Base-by-base conservation (phyloP, 2,888 invertebrate species). In the Lottia gigantea region DNA sequence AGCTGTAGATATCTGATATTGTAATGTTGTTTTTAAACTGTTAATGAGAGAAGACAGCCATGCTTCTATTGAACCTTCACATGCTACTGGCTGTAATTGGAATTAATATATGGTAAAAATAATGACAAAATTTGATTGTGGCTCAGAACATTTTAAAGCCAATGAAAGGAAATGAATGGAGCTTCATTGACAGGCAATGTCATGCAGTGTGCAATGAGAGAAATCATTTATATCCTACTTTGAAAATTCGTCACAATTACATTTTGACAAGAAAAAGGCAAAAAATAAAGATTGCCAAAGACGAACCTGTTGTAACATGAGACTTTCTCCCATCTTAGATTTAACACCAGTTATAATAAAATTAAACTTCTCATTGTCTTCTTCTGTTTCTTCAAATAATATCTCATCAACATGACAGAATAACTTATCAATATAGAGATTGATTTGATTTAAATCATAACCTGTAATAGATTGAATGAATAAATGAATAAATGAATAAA, bases 361-460 rank as follows among this genome's bases (percentile, higher is more conserved):
- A 72, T 77, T 79, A 63, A 72, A 81, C 62, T 82, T 83, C 45
- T 86, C 85, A 40, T 72, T 78, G 46, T 85, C 83, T 14, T 83
- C 82, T 4, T 81, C 78, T 0, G 78, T 73, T 68, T 85, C 84
- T 61, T 86, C 85, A 78, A 79, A 85, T 46, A 85, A 75, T 45
- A 88, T 78, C 62, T 80, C 77, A 7, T 86, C 86, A 47, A 88
- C 81, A 76, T 87, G 86, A 76, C 85, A 86, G 79, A 87, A 83
- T 78, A 88, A 75, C 69, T 88, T 88, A 78, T 78, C 83, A 74
- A 88, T 85, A 76, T 87, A 86, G 71, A 82, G 69, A 74, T 87
- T 87, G 68, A 87, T 82, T 72, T 85, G 83, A 64, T 78, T 78
- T 65, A 87, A 72, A 75, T 87, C 86, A 74, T 87, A 86, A 31